Evolutionary conservation across 2,888 invertebrate genomes (phyloP).

Genomic region (Brassicogethes aeneus): DNA sequence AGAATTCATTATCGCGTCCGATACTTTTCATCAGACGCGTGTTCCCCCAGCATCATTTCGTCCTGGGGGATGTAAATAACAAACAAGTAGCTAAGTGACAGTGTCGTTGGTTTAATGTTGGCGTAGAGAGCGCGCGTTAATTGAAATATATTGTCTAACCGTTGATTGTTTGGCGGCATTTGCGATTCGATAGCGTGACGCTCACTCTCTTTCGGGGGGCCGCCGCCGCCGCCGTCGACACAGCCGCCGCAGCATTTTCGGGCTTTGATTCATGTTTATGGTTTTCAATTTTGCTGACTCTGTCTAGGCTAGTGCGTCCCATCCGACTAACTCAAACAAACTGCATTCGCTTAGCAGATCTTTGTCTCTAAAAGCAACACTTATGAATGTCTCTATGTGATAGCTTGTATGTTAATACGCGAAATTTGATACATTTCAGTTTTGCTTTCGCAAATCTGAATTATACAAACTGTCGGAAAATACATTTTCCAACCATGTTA

Average conservation of each 20-base stretch:
- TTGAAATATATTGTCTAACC: slow-evolving; percentile 41
- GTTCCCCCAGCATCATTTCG: not conserved
- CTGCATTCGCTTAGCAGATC: too few species aligned
- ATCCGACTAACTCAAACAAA: not conserved
- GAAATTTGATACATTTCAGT: too few species aligned
- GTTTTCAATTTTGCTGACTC: slow-evolving; percentile 25
- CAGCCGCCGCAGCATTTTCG: slow-evolving; percentile 3
- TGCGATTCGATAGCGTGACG: slow-evolving; percentile 11
- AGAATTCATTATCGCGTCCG: too few species aligned
- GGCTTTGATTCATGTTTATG: slow-evolving; percentile 29
- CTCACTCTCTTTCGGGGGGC: not conserved
- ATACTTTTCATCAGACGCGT: too few species aligned
- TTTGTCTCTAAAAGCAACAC: too few species aligned
- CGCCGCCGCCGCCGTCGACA: not conserved
- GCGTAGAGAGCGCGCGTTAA: slow-evolving; percentile 34
- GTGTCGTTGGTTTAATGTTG: slow-evolving; percentile 28
- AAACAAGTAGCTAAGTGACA: slow-evolving; percentile 40
- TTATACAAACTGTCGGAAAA: too few species aligned
- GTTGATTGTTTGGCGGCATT: slow-evolving; percentile 31
- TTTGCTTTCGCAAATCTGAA: too few species aligned
- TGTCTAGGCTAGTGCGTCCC: not conserved
- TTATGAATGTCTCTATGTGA: too few species aligned
- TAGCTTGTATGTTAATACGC: too few species aligned
- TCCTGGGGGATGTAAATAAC: slow-evolving; percentile 40
- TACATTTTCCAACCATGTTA: too few species aligned